Evolutionary conservation across 2,888 invertebrate species (phyloP).

Genomic region (Ophonus ardosiacus): DNA sequence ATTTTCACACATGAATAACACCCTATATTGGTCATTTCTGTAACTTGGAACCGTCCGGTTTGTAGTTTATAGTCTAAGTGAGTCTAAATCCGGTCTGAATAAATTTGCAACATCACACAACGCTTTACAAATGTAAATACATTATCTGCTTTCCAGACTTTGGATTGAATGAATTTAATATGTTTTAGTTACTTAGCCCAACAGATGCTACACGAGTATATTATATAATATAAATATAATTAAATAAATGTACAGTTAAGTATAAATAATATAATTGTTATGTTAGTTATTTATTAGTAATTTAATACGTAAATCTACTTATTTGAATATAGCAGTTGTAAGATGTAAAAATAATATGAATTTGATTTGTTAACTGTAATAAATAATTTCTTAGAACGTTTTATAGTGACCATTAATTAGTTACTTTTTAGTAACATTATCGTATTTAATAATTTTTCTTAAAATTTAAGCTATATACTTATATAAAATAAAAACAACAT

Average conservation of each 20-base stretch:
- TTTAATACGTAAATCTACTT: too few species aligned
- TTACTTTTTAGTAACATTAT: too few species aligned
- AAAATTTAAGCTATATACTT: too few species aligned
- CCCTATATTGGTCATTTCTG: not conserved
- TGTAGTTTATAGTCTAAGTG: conserved; percentile 11
- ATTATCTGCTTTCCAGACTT: not conserved
- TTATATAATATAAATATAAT: not conserved
- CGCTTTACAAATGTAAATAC: conserved; percentile 3
- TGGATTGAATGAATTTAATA: not conserved
- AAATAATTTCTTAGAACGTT: too few species aligned
- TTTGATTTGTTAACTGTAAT: too few species aligned
- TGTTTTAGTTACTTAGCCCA: not conserved
- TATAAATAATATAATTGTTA: not conserved
- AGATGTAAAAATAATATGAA: too few species aligned
- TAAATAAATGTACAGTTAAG: not conserved
- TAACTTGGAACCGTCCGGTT: not conserved
- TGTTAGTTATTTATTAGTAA: too few species aligned
- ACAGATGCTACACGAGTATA: not conserved
- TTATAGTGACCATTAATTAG: too few species aligned
- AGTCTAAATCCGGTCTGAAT: not conserved
- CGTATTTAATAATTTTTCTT: too few species aligned
- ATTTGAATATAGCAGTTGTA: too few species aligned
- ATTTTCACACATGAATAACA: not conserved
- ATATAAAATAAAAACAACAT: too few species aligned
- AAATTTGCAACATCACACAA: not conserved